Evolutionary conservation across 2,113 vertebrate species (phyloP).

Genomic region (Oceanites oceanicus): DNA sequence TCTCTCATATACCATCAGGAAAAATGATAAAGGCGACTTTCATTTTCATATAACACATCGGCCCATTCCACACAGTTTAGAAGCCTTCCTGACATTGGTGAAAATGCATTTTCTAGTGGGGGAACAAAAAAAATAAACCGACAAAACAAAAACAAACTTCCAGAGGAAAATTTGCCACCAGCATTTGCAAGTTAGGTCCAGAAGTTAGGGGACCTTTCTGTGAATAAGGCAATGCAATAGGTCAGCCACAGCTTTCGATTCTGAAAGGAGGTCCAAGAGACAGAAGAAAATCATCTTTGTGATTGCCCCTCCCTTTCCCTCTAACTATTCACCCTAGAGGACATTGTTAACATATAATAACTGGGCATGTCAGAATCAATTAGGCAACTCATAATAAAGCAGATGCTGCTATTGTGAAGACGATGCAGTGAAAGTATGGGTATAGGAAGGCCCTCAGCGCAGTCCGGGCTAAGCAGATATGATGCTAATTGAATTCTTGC

Average conservation of each 20-base stretch:
- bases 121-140: rapidly evolving
- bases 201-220: neutral
- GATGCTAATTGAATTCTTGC: constrained; percentile 84
- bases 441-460: constrained; percentile 40
- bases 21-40: rapidly evolving
- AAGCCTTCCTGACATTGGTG: neutral
- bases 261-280: neutral
- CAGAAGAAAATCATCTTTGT: neutral
- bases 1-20: neutral
- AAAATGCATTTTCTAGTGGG: neutral
- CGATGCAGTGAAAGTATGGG: neutral
- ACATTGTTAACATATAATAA: constrained; percentile 29
- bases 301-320: neutral
- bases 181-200: neutral
- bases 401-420: constrained; percentile 74
- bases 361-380: constrained; percentile 78
- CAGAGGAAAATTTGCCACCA: neutral
- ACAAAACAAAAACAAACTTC: neutral
- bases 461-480: constrained; percentile 53
- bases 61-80: rapidly evolving
- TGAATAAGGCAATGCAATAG: neutral
- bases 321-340: neutral
- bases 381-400: constrained; percentile 79
- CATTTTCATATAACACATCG: rapidly evolving
- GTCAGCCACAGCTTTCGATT: neutral